Conservation (phyloP, 23 tunicate genomes). For the Aplidium turbinatum region DNA sequence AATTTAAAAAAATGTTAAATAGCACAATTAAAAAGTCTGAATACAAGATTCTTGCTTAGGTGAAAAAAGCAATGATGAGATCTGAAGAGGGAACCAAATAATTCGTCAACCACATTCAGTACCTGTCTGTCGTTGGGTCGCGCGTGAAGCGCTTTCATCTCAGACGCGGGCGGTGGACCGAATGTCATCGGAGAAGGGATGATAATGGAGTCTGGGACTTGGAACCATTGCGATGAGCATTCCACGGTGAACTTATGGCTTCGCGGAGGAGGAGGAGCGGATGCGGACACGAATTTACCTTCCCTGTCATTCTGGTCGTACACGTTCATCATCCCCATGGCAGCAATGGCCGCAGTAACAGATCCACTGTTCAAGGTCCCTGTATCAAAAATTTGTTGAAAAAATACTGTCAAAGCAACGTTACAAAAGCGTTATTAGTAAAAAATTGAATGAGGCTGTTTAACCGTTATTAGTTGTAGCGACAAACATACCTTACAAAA, state of each 20-base stretch:
- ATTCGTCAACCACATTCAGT: too few species aligned
- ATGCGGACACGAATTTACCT: conserved; percentile 28
- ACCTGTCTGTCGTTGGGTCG: conserved; percentile 96
- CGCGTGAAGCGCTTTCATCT: conserved; percentile 37
- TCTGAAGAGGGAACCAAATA: too few species aligned
- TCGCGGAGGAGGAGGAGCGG: conserved; percentile 73
- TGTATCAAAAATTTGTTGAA: conserved; percentile 2
- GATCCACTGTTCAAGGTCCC: conserved; percentile 88
- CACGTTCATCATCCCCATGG: conserved; percentile 54
- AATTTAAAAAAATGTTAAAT: too few species aligned
- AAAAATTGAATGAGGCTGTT: neutral
- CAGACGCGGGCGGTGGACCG: conserved; percentile 89
- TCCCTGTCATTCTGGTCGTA: conserved; percentile 22
- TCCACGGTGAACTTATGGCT: conserved; percentile 61
- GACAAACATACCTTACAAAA: too few species aligned
- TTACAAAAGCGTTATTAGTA: neutral
- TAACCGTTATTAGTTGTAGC: too few species aligned
- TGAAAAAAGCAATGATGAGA: too few species aligned
- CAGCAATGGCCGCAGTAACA: conserved; percentile 80
- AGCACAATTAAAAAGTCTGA: too few species aligned
- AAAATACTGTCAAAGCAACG: neutral
- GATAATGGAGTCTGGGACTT: conserved; percentile 47
- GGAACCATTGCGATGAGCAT: conserved; percentile 70
- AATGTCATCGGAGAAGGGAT: conserved; percentile 76
- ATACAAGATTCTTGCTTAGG: too few species aligned